Base-by-base conservation (phyloP, 2,888 invertebrate species). In the Ichneumoninae sp. region DNA sequence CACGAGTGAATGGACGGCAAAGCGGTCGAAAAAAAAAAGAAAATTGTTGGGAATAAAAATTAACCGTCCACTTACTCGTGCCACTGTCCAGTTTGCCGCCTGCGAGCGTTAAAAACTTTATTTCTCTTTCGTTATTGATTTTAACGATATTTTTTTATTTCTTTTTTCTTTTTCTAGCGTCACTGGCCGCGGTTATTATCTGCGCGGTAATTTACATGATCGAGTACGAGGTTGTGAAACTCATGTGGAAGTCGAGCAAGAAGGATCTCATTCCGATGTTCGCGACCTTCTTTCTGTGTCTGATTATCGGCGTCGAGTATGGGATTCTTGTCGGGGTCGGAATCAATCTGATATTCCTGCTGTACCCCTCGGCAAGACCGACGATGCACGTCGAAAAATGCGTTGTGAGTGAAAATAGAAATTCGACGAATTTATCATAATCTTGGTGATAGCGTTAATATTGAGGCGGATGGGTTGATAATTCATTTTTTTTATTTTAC, bases 141-240 rank as follows among this genome's bases (percentile, higher is more conserved):
- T 16, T 33, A 63, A 63, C 16, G 16, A 16, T 6, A 57, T 57
- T 26, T 40, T 5, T 6, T 65, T 52, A 30, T 50, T 8, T 74
- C 13, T 57, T 70, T 70, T 7, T 36, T 78, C 81, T 66, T 36
- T 89, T 89, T 89, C 16, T 70, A 92, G 97, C 98, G 0, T 97
- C 98, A 0, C 94, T 99, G 22, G 98, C 98, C 50, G 98, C 98
- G 3, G 98, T 99, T 66, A 98, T 99, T 85, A 98, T 99, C 87
- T 97, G 98, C 92, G 98, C 99, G 88, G 98, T 99, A 85, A 96
- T 98, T 93, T 98, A 98, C 94, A 98, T 98, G 98, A 98, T 98
- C 90, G 98, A 98, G 94, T 98, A 97, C 93, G 97, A 97, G 95
- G 97, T 97, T 68, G 96, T 98, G 0, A 97, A 97, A 89, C 97